Percentiles rank a stretch among this genome's conserved stretches.
Evolutionary conservation across 2,888 invertebrate species (phyloP).

Genomic region (Spodoptera picta): DNA sequence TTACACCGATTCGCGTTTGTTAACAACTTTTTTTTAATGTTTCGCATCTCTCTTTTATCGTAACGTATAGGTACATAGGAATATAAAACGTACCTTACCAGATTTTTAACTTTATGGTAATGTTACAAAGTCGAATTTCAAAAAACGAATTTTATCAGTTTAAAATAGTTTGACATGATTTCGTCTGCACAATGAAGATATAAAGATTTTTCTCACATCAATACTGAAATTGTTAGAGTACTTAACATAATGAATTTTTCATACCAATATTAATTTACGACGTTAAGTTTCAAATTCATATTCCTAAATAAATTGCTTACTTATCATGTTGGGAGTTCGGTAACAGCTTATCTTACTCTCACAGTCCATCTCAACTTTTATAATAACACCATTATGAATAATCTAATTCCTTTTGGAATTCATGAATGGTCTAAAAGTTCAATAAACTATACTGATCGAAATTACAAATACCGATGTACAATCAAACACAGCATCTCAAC

Average conservation of each 20-base stretch:
- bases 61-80: not conserved
- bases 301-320: slow-evolving; percentile 34
- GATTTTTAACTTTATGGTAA: too few relatives aligned
- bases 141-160: too few relatives aligned
- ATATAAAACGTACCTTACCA: too few relatives aligned
- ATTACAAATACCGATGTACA: slow-evolving; percentile 52
- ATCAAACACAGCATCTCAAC: slow-evolving; percentile 52
- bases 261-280: slow-evolving; percentile 24
- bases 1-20: slow-evolving; percentile 52
- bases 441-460: slow-evolving; percentile 46
- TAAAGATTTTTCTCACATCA: slow-evolving; percentile 1
- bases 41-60: slow-evolving; percentile 2
- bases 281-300: slow-evolving; percentile 20
- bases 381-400: slow-evolving; percentile 45
- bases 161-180: too few relatives aligned
- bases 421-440: slow-evolving; percentile 47
- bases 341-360: slow-evolving; percentile 25
- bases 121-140: too few relatives aligned
- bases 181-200: too few relatives aligned
- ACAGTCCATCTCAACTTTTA: slow-evolving; percentile 33
- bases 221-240: not conserved
- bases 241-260: slow-evolving; percentile 14
- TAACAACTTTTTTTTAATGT: slow-evolving; percentile 31
- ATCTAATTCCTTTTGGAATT: slow-evolving; percentile 45
- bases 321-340: slow-evolving; percentile 34